Conservation (phyloP, 2,113 vertebrate species). For the Arenaria interpres region DNA sequence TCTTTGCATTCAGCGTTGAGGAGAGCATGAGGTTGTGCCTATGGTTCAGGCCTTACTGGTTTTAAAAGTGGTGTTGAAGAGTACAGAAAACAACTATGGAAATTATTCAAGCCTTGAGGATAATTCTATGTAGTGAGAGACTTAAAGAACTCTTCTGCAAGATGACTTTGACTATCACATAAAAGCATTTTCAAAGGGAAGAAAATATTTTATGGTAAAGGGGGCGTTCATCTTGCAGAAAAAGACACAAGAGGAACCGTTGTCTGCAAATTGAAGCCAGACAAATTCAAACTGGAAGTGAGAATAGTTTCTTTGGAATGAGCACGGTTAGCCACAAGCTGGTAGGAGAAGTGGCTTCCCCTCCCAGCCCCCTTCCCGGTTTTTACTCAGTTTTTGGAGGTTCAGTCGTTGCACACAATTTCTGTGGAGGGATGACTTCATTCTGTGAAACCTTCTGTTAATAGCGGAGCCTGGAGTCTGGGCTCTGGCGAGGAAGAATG, state of each 20-base stretch:
- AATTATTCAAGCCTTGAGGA: neutral
- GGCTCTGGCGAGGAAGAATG: neutral
- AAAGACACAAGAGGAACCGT: neutral
- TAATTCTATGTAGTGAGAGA: neutral
- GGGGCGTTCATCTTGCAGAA: neutral
- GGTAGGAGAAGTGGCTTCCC: neutral
- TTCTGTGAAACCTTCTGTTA: neutral
- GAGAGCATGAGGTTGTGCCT: neutral
- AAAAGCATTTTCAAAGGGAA: neutral
- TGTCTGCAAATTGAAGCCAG: neutral
- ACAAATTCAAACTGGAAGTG: neutral
- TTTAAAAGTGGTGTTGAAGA: neutral
- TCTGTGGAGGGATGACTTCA: neutral
- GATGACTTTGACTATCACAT: neutral
- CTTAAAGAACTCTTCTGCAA: neutral
- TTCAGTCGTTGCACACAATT: neutral
- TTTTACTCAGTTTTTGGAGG: neutral
- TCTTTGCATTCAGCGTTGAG: neutral
- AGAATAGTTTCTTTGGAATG: conserved; percentile 11
- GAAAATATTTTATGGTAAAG: neutral
- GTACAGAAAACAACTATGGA: neutral
- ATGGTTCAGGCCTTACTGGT: neutral
- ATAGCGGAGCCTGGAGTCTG: neutral
- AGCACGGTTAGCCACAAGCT: conserved; percentile 10
- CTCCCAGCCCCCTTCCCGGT: rapidly evolving